Conservation (phyloP, 2,797 vertebrate species). For the Mormyrops boulengeri region DNA sequence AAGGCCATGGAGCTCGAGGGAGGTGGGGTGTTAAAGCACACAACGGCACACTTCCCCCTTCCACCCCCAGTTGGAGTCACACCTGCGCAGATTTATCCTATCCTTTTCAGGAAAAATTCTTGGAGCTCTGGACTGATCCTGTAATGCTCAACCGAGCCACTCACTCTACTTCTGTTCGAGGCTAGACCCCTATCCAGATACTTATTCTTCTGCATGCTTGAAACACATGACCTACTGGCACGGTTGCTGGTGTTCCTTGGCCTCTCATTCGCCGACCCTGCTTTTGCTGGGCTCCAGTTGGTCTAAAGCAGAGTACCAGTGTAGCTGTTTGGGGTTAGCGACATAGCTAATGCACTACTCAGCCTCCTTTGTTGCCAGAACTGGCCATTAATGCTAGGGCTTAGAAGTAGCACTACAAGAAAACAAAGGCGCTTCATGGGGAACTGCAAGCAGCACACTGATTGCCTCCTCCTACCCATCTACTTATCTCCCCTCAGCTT, state of each 20-base stretch:
- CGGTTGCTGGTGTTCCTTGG: neutral
- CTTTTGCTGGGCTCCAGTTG: neutral
- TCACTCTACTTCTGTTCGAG: neutral
- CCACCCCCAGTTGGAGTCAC: neutral
- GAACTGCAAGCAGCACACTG: constrained; percentile 45
- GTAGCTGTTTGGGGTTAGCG: neutral
- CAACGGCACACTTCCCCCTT: constrained; percentile 9
- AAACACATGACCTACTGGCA: neutral
- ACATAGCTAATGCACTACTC: neutral
- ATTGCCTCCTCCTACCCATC: constrained; percentile 32
- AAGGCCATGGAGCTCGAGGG: constrained; percentile 32
- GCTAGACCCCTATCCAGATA: neutral
- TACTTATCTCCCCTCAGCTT: constrained; percentile 46
- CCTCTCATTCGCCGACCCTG: neutral
- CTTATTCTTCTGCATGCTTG: neutral
- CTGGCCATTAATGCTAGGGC: neutral
- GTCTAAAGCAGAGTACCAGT: neutral
- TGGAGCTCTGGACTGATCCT: neutral
- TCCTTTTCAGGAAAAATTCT: neutral
- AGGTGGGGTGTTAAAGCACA: constrained; percentile 44
- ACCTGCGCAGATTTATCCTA: neutral
- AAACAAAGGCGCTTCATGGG: constrained; percentile 55
- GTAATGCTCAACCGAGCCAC: neutral
- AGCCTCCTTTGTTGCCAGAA: neutral
- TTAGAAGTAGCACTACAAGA: neutral